phyloP scores from a whole-genome alignment of 2,113 vertebrate species.

The Nansenia antarctica region DNA sequence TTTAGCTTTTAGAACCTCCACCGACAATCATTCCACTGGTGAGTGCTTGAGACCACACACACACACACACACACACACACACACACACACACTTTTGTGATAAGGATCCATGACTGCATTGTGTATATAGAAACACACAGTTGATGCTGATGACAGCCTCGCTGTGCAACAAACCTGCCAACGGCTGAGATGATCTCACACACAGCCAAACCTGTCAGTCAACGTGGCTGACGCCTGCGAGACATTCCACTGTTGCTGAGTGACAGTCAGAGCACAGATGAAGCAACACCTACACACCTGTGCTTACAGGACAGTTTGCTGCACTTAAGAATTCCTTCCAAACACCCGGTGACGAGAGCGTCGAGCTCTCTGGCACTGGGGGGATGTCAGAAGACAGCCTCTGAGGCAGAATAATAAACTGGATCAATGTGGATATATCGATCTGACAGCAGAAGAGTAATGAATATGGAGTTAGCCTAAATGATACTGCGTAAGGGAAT shows the following conservation, averaged over 20 bases:
- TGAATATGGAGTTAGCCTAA: background rate
- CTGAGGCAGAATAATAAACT: background rate
- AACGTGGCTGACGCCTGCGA: background rate
- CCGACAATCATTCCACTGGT: background rate
- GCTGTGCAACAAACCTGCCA: background rate
- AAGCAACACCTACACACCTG: background rate
- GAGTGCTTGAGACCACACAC: background rate
- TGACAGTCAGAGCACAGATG: background rate
- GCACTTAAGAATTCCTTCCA: background rate
- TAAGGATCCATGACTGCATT: background rate
- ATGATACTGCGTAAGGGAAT: background rate
- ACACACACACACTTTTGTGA: too few species aligned
- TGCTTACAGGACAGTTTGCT: background rate
- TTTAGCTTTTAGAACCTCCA: background rate
- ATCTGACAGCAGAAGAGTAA: conserved; percentile 8
- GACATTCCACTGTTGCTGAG: background rate
- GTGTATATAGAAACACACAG: background rate
- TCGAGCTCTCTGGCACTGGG: background rate
- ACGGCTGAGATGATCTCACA: background rate
- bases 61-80: too few species aligned
- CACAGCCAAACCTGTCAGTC: background rate
- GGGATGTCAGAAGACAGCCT: background rate
- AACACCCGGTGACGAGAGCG: background rate
- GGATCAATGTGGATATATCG: background rate
- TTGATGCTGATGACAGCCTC: background rate